Conservation (phyloP, 2,888 invertebrate species). For the Pristionchus entomophagus region DNA sequence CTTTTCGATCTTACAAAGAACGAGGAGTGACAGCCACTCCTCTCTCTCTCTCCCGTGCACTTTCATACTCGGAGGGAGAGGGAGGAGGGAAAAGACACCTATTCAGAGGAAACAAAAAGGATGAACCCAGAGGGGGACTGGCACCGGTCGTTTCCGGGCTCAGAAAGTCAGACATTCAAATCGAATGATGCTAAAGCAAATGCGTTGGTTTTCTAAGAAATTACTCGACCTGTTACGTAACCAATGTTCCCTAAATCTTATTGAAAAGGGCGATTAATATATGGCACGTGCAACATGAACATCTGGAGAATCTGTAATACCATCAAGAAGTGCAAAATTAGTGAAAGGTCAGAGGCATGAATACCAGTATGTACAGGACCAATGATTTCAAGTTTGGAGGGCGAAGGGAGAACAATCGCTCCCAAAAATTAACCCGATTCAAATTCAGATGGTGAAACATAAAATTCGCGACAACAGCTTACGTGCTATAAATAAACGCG, state of each 20-base stretch:
- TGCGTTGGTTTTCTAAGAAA: background rate
- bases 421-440: too few relatives aligned
- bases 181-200: too few relatives aligned
- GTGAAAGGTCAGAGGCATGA: too few relatives aligned
- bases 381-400: too few relatives aligned
- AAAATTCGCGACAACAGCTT: too few relatives aligned
- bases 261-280: background rate
- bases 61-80: constrained; percentile 3
- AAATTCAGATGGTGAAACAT: too few relatives aligned
- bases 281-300: background rate
- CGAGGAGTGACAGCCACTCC: constrained; percentile 34
- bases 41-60: background rate
- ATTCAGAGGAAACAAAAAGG: background rate
- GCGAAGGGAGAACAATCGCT: too few relatives aligned
- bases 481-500: too few relatives aligned
- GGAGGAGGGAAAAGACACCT: background rate
- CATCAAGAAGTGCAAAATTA: background rate
- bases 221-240: background rate
- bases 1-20: constrained; percentile 6
- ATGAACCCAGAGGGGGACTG: background rate
- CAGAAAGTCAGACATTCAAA: too few relatives aligned
- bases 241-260: too few relatives aligned
- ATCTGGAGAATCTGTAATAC: background rate
- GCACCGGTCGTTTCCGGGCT: background rate
- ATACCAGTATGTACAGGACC: too few relatives aligned